Evolutionary conservation across 2,113 vertebrate species (phyloP), one percentile per base, ranked within the genome.

Genomic region (Anolis carolinensis): DNA sequence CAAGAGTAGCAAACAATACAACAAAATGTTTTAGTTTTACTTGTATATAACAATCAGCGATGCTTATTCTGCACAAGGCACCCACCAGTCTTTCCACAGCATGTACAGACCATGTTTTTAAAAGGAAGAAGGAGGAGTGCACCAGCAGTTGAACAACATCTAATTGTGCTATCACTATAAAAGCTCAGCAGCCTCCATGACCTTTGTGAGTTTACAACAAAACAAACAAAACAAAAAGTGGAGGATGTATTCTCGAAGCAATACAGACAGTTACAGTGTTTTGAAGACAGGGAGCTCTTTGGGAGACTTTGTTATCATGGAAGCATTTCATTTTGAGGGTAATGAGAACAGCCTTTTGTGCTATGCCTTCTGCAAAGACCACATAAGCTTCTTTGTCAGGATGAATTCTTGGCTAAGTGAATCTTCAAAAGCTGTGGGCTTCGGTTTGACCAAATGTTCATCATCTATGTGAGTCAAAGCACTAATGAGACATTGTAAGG

Each of bases 401-500:
- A 44, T 39, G 39, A 74, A 50, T 32, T 83, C 74, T 67, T 25
- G 27, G 25, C 34, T 48, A 16, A 27, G 39, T 27, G 39, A n/a
- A 44, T 44, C 32, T 63, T 83, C 39, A 63, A 75, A 83, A 48
- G 32, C 27, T 83, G 55, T 83, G 71, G 74, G 30, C 55, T 52
- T 83, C 36, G 63, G 25, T 55, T 52, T 63, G 25, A 7, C 16
- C 71, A 83, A 83, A 83, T 83, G 55, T 27, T 63, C 81, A 59
- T 39, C 32, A 20, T 39, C 81, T 25, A 27, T 73, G 59, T 3
- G 79, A 65, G 34, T 80, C 79, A 80, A 65, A 62, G 62, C 62
- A 39, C 14, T 44, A 65, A 80, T 55, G 50, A 73, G 9, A 39
- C 25, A 36, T n/a, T 32, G 7, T 32, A 83, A 73, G 34, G 81